These are phyloP conservation scores for Arctocebus calabarensis DNA, from an alignment of 2,797 vertebrate genomes.

Conservation along the genomic window DNA sequence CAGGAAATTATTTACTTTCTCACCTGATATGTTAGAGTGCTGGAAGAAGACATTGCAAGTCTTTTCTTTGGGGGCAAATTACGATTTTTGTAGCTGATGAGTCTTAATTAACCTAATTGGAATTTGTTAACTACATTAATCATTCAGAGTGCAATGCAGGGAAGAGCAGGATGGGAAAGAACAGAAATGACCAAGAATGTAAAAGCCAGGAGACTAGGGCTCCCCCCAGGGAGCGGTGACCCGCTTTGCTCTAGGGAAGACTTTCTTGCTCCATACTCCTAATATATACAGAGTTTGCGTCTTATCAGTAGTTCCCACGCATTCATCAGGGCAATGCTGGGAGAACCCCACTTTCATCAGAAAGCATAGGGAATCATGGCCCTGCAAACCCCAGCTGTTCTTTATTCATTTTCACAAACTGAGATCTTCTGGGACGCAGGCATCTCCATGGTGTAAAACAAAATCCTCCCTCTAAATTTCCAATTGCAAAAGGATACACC, in stretches of 20 bases:
- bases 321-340: not conserved
- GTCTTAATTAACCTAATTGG: not conserved
- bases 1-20: not conserved
- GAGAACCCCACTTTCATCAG: not conserved
- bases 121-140: not conserved
- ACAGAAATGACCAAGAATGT: fast-evolving
- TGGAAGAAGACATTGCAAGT: constrained; percentile 14
- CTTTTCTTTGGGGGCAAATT: not conserved
- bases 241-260: not conserved
- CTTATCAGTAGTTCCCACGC: too few species aligned
- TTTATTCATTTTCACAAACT: not conserved
- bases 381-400: not conserved
- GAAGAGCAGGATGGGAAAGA: not conserved
- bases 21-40: not conserved
- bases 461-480: not conserved
- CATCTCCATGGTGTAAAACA: not conserved
- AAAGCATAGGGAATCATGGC: not conserved
- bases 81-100: not conserved
- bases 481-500: not conserved
- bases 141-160: not conserved
- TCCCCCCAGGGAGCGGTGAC: not conserved
- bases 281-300: fast-evolving
- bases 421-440: not conserved
- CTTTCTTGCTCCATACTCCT: not conserved
- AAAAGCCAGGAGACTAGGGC: fast-evolving